Evolutionary conservation across 2,888 invertebrate species (phyloP), one percentile per base, ranked within the genome.

Genomic region (Chironomus tentans): DNA sequence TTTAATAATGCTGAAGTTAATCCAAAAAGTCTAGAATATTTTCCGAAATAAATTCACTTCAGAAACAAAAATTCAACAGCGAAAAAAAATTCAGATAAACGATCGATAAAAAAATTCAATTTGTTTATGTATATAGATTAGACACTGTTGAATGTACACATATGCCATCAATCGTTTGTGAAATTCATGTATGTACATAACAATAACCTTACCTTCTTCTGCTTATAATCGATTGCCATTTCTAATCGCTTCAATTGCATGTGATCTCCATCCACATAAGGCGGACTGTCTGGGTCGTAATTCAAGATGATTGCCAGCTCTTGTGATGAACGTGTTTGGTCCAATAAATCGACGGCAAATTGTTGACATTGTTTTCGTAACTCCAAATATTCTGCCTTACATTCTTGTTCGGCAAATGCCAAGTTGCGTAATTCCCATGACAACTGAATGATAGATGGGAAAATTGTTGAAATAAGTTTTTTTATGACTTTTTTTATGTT

Each of bases 261-360:
- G 78, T 92, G 91, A 78, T 93, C 93, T 0, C 92, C 93, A 2
- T 90, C 90, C 78, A 91, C 89, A 80, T 91, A 91, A 0, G 89
- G 88, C 0, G 89, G 87, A 77, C 87, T 86, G 2, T 91, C 90
- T 0, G 90, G 94, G 82, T 96, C 95, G 81, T 97, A 94, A 84
- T 98, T 98, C 21, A 98, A 87, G 77, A 98, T 91, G 70, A 97
- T 92, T 78, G 95, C 95, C 80, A 98, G 85, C 84, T 98, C 98
- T 78, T 93, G 91, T 0, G 97, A 96, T 78, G 94, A 95, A 79
- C 97, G 86, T 0, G 95, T 94, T 83, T 97, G 96, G 80, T 95
- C 93, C 75, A 98, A 83, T 47, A 98, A 85, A 81, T 94, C 93
- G 2, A 96, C 95, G 0, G 97, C 95, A 81, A 97, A 97, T 80